Evolutionary conservation across 2,888 invertebrate genomes (phyloP).

Genomic region (Aproaerema taeniolella): DNA sequence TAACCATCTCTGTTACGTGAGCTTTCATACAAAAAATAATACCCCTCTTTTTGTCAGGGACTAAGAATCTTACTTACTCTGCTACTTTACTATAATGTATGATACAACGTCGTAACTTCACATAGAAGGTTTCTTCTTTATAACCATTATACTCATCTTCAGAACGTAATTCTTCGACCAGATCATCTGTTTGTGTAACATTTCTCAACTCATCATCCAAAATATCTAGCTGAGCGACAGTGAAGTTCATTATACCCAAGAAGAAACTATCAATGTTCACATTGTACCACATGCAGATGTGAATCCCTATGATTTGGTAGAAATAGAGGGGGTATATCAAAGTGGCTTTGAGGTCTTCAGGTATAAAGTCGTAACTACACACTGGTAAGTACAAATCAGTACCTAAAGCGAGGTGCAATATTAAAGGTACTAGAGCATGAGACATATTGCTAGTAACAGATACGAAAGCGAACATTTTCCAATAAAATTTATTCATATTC

Average conservation of each 20-base stretch:
- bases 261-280: constrained; percentile 4
- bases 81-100: neutral
- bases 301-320: constrained; percentile 5
- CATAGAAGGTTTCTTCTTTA: neutral
- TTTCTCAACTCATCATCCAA: neutral
- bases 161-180: neutral
- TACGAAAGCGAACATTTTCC: neutral
- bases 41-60: no score
- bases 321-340: constrained; percentile 3
- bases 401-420: neutral
- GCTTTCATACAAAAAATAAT: no score
- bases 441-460: constrained; percentile 2
- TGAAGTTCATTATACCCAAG: constrained; percentile 1
- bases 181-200: neutral
- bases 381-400: neutral
- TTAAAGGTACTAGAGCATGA: neutral
- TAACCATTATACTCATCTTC: neutral
- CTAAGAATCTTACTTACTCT: constrained; percentile 1
- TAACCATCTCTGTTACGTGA: no score
- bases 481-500: constrained; percentile 1
- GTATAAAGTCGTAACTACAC: neutral
- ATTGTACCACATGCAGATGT: constrained; percentile 3
- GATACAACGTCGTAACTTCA: neutral
- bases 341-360: neutral
- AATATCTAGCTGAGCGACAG: constrained; percentile 3